These are phyloP conservation scores for Scomber scombrus DNA, from an alignment of 2,113 vertebrate genomes.

Conservation along the genomic window DNA sequence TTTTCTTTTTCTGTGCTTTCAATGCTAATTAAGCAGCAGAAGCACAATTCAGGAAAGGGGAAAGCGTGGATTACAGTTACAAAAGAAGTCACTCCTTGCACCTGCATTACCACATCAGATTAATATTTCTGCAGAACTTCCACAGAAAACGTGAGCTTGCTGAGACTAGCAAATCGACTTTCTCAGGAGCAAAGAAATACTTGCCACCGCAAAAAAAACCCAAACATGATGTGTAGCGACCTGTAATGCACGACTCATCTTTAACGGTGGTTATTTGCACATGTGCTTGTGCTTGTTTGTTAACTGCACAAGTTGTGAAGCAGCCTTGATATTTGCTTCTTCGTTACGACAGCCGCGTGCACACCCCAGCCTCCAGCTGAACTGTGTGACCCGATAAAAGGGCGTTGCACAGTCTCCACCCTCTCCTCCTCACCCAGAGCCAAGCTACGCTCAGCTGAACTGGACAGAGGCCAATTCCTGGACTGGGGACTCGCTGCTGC, in stretches of 20 bases:
- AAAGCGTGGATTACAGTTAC: no score
- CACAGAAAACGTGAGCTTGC: no score
- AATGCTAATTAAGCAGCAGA: no score
- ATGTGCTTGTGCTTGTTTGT: background rate
- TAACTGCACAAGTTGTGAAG: constrained; percentile 6
- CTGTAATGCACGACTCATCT: background rate
- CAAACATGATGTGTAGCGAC: background rate
- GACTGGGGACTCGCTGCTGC: constrained; percentile 35
- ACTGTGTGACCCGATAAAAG: constrained; percentile 64
- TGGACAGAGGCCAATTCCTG: constrained; percentile 66
- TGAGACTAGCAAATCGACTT: no score
- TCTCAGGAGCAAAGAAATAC: no score
- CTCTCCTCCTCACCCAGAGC: constrained; percentile 62
- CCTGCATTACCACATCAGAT: no score
- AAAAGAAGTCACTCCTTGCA: no score
- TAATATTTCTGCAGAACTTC: no score
- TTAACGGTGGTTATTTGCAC: background rate
- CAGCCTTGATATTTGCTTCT: background rate
- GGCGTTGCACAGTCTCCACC: constrained; percentile 67
- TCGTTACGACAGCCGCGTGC: background rate
- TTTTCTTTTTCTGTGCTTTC: no score
- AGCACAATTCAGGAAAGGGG: no score
- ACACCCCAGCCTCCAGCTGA: constrained; percentile 46
- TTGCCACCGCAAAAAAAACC: no score
- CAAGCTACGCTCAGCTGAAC: constrained; percentile 55